Conservation (phyloP, 2,888 invertebrate species). For the Cartodere bifasciata region DNA sequence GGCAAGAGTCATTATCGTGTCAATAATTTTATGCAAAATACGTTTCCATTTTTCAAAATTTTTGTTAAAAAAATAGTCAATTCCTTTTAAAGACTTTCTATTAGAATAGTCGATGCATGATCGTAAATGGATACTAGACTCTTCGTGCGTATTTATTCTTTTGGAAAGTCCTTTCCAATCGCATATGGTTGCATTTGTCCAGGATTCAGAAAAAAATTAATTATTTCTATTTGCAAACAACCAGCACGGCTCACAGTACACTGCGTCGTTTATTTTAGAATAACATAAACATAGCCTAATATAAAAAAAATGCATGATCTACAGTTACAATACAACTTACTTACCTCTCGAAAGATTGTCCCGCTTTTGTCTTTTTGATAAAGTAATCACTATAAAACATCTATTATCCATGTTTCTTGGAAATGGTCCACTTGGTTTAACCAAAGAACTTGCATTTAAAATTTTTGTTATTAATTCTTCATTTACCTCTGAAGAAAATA, state of each 20-base stretch:
- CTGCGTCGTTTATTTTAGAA: constrained; percentile 11
- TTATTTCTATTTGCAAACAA: constrained; percentile 11
- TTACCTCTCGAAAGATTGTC: too few relatives aligned
- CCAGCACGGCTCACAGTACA: constrained; percentile 14
- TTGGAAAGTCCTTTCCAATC: constrained; percentile 10
- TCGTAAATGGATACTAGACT: constrained; percentile 4
- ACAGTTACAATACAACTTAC: too few relatives aligned
- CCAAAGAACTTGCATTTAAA: too few relatives aligned
- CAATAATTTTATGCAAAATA: constrained; percentile 9
- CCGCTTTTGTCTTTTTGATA: background rate
- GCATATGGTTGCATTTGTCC: too few relatives aligned
- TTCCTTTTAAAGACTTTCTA: constrained; percentile 5
- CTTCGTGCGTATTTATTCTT: constrained; percentile 8
- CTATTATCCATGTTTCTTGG: background rate
- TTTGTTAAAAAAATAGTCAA: constrained; percentile 4
- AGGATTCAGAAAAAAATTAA: constrained; percentile 2
- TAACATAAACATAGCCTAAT: constrained; percentile 12
- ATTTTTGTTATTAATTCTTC: too few relatives aligned
- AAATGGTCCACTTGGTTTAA: constrained; percentile 4
- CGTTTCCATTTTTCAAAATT: constrained; percentile 8
- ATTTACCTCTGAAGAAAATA: too few relatives aligned
- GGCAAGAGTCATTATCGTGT: constrained; percentile 9
- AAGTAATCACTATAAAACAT: background rate
- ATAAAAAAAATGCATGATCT: too few relatives aligned
- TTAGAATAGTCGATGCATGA: constrained; percentile 3